Evolutionary conservation across 2,113 vertebrate species (phyloP).

Genomic region (Tragelaphus strepsiceros): DNA sequence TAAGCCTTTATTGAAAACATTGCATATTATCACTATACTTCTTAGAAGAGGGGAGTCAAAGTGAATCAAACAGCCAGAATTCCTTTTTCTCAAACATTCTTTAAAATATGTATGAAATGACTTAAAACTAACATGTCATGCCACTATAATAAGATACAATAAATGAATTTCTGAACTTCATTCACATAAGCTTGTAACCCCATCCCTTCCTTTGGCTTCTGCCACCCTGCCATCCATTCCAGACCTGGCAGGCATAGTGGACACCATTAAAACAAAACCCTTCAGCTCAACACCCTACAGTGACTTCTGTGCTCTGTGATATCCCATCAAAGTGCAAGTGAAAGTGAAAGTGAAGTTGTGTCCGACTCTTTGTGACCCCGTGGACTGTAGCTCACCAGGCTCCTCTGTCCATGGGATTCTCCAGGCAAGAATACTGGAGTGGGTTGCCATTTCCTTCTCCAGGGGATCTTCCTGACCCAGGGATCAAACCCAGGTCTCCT

Average conservation of each 20-base stretch:
- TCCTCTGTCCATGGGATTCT: too few relatives aligned
- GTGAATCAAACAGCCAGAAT: background rate
- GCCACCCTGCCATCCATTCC: background rate
- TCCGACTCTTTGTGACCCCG: too few relatives aligned
- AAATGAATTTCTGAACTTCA: background rate
- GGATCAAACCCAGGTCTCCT: too few relatives aligned
- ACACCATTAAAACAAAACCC: background rate
- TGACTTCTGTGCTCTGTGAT: background rate
- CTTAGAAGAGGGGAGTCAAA: background rate
- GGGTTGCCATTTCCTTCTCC: too few relatives aligned
- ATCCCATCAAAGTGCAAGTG: background rate
- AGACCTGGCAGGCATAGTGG: accelerated
- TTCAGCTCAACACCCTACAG: background rate
- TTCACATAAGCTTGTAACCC: accelerated
- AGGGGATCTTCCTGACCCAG: too few relatives aligned
- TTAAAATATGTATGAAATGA: background rate
- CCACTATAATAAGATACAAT: accelerated
- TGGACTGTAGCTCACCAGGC: too few relatives aligned
- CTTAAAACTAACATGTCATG: background rate
- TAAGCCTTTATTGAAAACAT: conserved; percentile 39
- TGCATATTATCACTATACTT: background rate
- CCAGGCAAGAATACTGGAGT: too few relatives aligned
- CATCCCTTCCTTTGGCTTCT: accelerated
- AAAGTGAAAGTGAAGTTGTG: too few relatives aligned
- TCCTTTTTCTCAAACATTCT: background rate